Conservation (phyloP, 2,113 vertebrate genomes). For the Nerophis lumbriciformis region DNA sequence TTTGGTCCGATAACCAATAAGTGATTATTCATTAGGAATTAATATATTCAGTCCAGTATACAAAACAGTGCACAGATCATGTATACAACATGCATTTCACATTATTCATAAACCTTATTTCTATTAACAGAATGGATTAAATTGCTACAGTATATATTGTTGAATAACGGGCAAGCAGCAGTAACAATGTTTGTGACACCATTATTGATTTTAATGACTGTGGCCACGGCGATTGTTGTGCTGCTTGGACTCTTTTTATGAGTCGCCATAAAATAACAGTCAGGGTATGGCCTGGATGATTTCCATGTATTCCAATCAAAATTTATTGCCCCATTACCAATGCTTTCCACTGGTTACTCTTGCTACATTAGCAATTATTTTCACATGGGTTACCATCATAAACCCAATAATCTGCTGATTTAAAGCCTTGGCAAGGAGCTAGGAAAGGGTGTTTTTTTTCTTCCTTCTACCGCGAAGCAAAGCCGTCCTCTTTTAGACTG, state of each 20-base stretch:
- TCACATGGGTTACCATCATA: constrained; percentile 71
- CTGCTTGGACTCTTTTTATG: constrained; percentile 69
- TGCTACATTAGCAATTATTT: constrained; percentile 81
- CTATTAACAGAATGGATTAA: neutral
- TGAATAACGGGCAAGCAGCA: constrained; percentile 41
- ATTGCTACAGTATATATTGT: constrained; percentile 7
- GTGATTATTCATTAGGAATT: no score
- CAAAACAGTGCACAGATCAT: no score
- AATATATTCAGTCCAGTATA: no score
- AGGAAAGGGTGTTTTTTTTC: constrained; percentile 30
- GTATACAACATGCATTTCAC: neutral
- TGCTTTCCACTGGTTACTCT: constrained; percentile 77
- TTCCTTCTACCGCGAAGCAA: constrained; percentile 10
- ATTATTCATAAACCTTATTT: neutral
- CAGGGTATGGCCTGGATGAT: constrained; percentile 71
- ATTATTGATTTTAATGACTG: constrained; percentile 70
- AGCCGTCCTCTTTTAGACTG: constrained; percentile 41
- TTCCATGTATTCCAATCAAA: constrained; percentile 77
- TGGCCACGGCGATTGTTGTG: constrained; percentile 48
- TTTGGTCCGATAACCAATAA: no score
- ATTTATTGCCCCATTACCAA: constrained; percentile 79
- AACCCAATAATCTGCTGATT: constrained; percentile 77
- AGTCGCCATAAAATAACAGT: constrained; percentile 67
- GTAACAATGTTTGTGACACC: constrained; percentile 32
- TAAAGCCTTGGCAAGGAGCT: constrained; percentile 52